Conservation (phyloP, 2,797 vertebrate genomes). For the Danio jaintianensis region DNA sequence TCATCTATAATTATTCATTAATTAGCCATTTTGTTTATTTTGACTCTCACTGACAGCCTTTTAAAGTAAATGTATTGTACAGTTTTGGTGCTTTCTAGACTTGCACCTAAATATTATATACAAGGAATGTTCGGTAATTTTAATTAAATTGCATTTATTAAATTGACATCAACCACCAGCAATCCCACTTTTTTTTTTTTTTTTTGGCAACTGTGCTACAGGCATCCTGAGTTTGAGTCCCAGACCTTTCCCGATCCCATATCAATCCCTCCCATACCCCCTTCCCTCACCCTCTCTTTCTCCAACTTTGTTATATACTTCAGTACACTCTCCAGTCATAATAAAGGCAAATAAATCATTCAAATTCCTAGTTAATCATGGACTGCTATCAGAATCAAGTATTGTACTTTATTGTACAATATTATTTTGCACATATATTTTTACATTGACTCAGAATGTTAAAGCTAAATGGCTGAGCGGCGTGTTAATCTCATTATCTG, state of each 20-base stretch:
- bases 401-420: not conserved
- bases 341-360: too few relatives aligned
- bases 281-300: too few relatives aligned
- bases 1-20: too few relatives aligned
- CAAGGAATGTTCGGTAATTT: not conserved
- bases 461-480: not conserved
- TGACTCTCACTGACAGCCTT: not conserved
- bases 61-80: not conserved
- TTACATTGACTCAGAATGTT: not conserved
- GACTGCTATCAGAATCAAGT: not conserved
- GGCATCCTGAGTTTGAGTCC: too few relatives aligned
- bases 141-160: not conserved
- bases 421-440: not conserved
- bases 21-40: not conserved
- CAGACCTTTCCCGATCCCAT: too few relatives aligned
- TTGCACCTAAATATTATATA: not conserved
- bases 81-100: not conserved
- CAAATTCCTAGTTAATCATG: too few relatives aligned
- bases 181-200: not conserved
- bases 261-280: too few relatives aligned
- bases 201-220: too few relatives aligned
- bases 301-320: too few relatives aligned
- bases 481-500: constrained; percentile 49
- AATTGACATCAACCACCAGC: not conserved
- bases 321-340: too few relatives aligned